These are phyloP conservation scores for Latheticus oryzae DNA, from an alignment of 2,888 invertebrate genomes.

Conservation along the genomic window DNA sequence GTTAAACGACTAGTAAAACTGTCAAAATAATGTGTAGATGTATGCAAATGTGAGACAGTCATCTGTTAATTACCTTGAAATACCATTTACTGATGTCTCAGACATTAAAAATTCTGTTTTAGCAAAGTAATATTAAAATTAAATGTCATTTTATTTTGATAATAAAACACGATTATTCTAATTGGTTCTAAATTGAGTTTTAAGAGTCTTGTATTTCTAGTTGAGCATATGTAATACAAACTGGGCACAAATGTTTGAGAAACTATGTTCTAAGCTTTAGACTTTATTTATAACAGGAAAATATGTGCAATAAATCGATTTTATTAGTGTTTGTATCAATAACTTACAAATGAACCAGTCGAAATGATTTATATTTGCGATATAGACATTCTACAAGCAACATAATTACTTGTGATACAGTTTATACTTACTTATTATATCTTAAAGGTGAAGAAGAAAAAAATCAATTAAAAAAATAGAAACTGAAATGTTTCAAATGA, in stretches of 20 bases:
- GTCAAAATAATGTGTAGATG: conserved; percentile 27
- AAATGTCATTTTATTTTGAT: conserved; percentile 5
- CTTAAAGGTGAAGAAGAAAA: too few species aligned
- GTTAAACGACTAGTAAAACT: conserved; percentile 29
- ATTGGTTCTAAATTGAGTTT: conserved; percentile 1
- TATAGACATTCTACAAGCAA: not conserved
- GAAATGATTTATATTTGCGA: conserved; percentile 3
- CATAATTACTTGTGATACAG: too few species aligned
- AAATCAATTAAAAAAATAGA: too few species aligned
- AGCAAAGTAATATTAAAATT: too few species aligned
- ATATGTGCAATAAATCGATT: conserved; percentile 22
- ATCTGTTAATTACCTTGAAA: conserved; percentile 18
- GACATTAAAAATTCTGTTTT: too few species aligned
- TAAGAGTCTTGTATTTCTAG: not conserved
- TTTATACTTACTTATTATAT: too few species aligned
- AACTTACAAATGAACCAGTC: conserved; percentile 13
- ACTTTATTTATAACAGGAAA: conserved; percentile 12
- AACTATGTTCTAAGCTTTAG: conserved; percentile 14
- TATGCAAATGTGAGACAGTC: conserved; percentile 23
- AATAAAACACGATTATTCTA: conserved; percentile 3
- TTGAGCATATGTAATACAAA: conserved; percentile 10
- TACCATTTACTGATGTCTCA: too few species aligned
- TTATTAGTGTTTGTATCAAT: conserved; percentile 17
- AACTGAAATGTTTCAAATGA: too few species aligned
- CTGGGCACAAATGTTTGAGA: conserved; percentile 4